A percentile compares a stretch with the other conserved stretches of the same genome.
These are phyloP conservation scores for Saccopteryx bilineata DNA, from an alignment of 2,113 vertebrate genomes.

Conservation along the genomic window DNA sequence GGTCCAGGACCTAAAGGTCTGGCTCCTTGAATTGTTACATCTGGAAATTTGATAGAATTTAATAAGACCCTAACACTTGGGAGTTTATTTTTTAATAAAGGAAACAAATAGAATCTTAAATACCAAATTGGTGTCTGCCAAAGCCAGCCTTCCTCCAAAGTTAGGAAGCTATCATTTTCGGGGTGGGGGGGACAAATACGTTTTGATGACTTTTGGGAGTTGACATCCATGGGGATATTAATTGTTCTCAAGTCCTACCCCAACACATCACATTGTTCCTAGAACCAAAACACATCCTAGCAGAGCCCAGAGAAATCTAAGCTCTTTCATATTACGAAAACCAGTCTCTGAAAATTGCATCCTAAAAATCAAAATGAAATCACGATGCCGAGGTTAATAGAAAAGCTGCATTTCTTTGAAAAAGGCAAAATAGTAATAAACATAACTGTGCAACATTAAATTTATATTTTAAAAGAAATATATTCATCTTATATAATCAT, in stretches of 20 bases:
- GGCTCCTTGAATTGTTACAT: background rate
- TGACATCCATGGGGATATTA: background rate
- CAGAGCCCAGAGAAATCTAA: background rate
- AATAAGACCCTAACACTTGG: background rate
- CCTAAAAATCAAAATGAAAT: slow-evolving; percentile 36
- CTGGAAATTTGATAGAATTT: background rate
- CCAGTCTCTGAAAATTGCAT: background rate
- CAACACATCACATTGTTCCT: background rate
- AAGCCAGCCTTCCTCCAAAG: background rate
- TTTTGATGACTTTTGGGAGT: background rate
- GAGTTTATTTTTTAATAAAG: background rate
- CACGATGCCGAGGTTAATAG: background rate
- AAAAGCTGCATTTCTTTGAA: background rate
- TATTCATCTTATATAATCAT: background rate
- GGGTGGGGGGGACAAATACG: background rate
- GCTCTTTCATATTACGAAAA: background rate
- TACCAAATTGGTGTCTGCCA: background rate
- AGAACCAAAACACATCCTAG: background rate
- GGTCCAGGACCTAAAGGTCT: background rate
- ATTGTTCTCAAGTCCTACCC: background rate
- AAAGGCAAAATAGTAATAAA: background rate
- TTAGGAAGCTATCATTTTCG: background rate
- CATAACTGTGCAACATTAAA: background rate
- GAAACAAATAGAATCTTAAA: background rate
- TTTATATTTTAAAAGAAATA: background rate